phyloP scores from a whole-genome alignment of 2,888 invertebrate species.

The Cryptops parisi region DNA sequence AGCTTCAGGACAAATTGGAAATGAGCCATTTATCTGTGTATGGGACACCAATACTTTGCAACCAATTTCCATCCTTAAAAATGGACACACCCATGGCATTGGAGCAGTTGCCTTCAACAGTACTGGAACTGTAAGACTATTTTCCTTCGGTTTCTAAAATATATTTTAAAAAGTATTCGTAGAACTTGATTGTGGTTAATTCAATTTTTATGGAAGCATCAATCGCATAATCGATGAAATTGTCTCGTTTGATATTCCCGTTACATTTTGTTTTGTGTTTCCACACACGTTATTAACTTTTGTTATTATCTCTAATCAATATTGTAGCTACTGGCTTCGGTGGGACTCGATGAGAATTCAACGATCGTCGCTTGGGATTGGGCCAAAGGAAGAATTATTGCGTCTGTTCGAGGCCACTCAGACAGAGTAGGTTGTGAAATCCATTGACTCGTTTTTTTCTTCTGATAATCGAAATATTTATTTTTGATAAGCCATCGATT shows the following conservation, averaged over 20 bases:
- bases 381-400: constrained; percentile 34
- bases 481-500: background rate
- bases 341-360: constrained; percentile 33
- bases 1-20: constrained; percentile 35
- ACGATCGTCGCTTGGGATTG: constrained; percentile 36
- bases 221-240: too few relatives aligned
- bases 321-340: constrained; percentile 28
- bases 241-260: too few relatives aligned
- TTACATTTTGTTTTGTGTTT: background rate
- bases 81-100: constrained; percentile 32
- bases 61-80: constrained; percentile 32
- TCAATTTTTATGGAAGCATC: too few relatives aligned
- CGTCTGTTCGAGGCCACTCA: constrained; percentile 24
- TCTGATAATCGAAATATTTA: background rate
- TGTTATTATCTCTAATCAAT: too few relatives aligned
- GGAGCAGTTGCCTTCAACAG: constrained; percentile 32
- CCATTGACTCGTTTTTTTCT: background rate
- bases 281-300: too few relatives aligned
- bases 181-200: too few relatives aligned
- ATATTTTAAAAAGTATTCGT: too few relatives aligned
- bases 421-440: constrained; percentile 1
- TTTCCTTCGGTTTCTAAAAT: too few relatives aligned
- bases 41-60: constrained; percentile 31
- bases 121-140: constrained; percentile 28
- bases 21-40: constrained; percentile 32